Base-by-base conservation (phyloP, 2,113 vertebrate species). In the Notothenia rossii region DNA sequence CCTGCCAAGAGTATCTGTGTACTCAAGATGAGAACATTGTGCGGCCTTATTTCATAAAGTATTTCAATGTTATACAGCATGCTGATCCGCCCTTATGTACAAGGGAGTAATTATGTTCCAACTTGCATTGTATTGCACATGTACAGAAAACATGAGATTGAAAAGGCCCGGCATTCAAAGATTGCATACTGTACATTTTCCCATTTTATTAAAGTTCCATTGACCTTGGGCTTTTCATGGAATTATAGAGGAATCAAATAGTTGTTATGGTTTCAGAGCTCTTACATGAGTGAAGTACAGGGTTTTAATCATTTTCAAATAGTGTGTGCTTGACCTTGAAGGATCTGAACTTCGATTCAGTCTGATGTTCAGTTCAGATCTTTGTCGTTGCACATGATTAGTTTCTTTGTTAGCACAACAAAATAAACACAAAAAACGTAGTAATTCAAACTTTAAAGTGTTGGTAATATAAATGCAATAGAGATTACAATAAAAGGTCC, bases 31-130 rank as follows among this genome's bases (percentile, higher is more conserved):
- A 8, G 36, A 40, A 29, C 29, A 29, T 40, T 40, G 36, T 40
- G 10, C 63, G 25, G 36, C 10, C 0, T 49, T 55, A 67, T 54
- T 73, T 64, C 15, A 67, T 51, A 22, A n/a, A 49, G 56, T 45
- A 18, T 68, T 20, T 59, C 46, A 70, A 1, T 71, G 48, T 65
- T 48, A 14, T 2, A n/a, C 49, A 60, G 1, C 14, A 43, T 43
- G 7, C 15, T 29, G 14, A 48, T 20, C 33, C 60, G 25, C 1
- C n/a, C 45, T 15, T 33, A 17, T 14, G 60, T 13, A 11, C 10
- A 12, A 53, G 68, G n/a, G 14, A n/a, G 51, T 69, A 29, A 29
- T 29, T 29, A 54, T 86, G 40, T 46, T 81, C 33, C 17, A 20
- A 49, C 48, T 9, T 53, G 6, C 33, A 22, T 33, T 72, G 15